Evolutionary conservation across 2,113 vertebrate species (phyloP).

Genomic region (Patagioenas fasciata): DNA sequence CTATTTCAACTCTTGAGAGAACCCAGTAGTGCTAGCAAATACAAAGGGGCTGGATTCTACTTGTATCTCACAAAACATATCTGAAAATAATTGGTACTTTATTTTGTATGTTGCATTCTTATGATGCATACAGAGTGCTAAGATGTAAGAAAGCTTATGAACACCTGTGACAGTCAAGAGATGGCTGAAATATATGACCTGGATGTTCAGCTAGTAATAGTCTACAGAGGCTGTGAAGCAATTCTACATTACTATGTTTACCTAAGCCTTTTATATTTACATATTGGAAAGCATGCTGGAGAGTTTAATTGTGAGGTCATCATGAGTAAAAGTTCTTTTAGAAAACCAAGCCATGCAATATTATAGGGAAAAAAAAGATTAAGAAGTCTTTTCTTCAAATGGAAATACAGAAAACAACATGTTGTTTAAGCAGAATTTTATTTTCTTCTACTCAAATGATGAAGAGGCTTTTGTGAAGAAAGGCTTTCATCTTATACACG

Average conservation of each 20-base stretch:
- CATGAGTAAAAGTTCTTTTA: not conserved
- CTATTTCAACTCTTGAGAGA: not conserved
- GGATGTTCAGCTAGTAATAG: not conserved
- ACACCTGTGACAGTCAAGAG: not conserved
- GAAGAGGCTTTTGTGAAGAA: slow-evolving; percentile 69
- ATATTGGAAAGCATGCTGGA: not conserved
- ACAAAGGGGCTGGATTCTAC: not conserved
- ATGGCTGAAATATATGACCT: not conserved
- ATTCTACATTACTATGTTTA: slow-evolving; percentile 1
- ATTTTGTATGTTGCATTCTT: not conserved
- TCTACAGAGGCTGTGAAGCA: not conserved
- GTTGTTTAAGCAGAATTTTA: slow-evolving; percentile 67
- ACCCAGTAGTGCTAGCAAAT: not conserved
- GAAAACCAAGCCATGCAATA: not conserved
- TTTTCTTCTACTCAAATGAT: slow-evolving; percentile 64
- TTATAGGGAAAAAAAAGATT: not conserved
- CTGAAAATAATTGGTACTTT: not conserved
- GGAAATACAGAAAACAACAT: slow-evolving; percentile 62
- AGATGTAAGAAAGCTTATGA: not conserved
- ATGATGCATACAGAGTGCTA: not conserved
- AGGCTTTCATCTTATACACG: slow-evolving; percentile 71
- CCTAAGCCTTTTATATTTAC: not conserved
- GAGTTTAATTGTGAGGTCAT: slow-evolving; percentile 30
- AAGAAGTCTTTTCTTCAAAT: slow-evolving; percentile 41
- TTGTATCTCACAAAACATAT: not conserved